Evolutionary conservation across 2,888 invertebrate genomes (phyloP).

Genomic region (Nycteola revayana): DNA sequence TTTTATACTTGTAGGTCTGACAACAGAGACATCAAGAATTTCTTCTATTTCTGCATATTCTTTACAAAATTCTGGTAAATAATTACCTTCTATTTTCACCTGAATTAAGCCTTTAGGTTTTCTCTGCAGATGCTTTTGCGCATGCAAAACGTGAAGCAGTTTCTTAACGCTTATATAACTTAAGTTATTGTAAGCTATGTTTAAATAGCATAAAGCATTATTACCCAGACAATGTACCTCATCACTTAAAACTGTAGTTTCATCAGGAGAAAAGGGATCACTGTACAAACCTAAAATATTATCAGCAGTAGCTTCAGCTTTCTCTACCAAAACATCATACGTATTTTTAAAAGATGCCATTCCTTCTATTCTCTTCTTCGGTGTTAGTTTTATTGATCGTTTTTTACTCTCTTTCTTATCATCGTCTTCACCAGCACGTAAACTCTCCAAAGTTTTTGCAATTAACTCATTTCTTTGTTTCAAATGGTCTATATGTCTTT

Average conservation of each 20-base stretch:
- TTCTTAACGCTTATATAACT: constrained; percentile 40
- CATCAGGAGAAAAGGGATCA: constrained; percentile 38
- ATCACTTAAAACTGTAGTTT: constrained; percentile 25
- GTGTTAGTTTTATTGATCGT: background rate
- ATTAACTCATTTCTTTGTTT: constrained; percentile 18
- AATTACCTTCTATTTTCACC: background rate
- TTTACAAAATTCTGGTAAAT: background rate
- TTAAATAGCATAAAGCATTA: constrained; percentile 46
- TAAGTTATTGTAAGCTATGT: constrained; percentile 52
- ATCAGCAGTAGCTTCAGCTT: constrained; percentile 35
- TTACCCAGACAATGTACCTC: constrained; percentile 44
- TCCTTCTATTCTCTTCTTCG: too few relatives aligned
- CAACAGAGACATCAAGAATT: background rate
- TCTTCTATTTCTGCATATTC: background rate
- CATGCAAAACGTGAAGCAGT: constrained; percentile 19
- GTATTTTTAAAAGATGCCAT: too few relatives aligned
- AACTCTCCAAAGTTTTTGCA: background rate
- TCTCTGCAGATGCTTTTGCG: background rate
- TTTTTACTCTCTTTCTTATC: background rate
- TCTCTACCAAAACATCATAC: constrained; percentile 5
- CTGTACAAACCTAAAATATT: constrained; percentile 38
- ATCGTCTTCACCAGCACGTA: background rate
- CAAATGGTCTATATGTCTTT: constrained; percentile 30
- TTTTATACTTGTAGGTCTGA: too few relatives aligned
- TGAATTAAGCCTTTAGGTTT: background rate